A percentile compares a stretch with the other conserved stretches of the same genome.
phyloP scores from a whole-genome alignment of 2,888 invertebrate species.

The Drosophila yooni region DNA sequence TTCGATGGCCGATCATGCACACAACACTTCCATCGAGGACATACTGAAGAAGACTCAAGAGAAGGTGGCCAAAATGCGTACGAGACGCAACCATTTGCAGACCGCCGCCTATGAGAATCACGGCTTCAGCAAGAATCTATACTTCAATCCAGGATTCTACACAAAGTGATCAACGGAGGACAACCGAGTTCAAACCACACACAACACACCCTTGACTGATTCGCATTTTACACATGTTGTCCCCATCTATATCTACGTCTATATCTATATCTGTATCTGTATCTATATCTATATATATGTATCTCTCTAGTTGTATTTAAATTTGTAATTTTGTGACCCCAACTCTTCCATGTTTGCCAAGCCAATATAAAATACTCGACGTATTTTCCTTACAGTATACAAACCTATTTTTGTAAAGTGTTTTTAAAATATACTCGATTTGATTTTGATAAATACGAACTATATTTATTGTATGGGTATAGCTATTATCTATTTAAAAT shows the following conservation, averaged over 20 bases:
- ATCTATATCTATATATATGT: neutral
- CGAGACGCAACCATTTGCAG: constrained; percentile 85
- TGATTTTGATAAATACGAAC: constrained; percentile 23
- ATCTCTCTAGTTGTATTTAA: constrained; percentile 3
- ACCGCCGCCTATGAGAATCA: constrained; percentile 88
- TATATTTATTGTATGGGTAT: constrained; percentile 14
- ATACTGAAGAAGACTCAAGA: constrained; percentile 88
- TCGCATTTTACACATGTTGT: constrained; percentile 37
- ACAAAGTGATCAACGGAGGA: constrained; percentile 14
- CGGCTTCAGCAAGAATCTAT: constrained; percentile 89
- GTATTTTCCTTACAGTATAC: constrained; percentile 24
- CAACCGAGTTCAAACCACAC: constrained; percentile 16
- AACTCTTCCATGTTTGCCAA: constrained; percentile 29
- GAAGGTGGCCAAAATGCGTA: constrained; percentile 84
- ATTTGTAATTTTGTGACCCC: constrained; percentile 1
- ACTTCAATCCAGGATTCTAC: constrained; percentile 88
- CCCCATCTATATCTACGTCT: constrained; percentile 2
- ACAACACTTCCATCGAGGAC: constrained; percentile 88
- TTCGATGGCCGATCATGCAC: constrained; percentile 88
- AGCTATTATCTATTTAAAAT: constrained; percentile 1
- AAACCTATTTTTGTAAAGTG: constrained; percentile 25
- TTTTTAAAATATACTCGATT: neutral
- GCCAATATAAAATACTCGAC: constrained; percentile 41
- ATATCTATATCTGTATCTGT: neutral
- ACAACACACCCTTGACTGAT: constrained; percentile 28